phyloP scores from a whole-genome alignment of 2,113 vertebrate genomes.

The Zapornia atra region DNA sequence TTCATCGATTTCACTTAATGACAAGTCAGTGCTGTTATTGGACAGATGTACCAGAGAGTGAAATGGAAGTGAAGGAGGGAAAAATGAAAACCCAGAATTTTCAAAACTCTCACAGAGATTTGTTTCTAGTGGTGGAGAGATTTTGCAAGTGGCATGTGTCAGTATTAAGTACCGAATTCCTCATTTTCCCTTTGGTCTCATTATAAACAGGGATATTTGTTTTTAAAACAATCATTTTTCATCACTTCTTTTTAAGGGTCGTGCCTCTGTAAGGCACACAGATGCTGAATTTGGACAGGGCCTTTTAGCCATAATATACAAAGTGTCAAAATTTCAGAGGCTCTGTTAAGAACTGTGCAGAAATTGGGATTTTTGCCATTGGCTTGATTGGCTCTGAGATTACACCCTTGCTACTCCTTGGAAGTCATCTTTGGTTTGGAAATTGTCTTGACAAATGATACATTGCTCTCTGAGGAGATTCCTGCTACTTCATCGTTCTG shows the following conservation, averaged over 20 bases:
- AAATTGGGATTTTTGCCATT: slow-evolving; percentile 32
- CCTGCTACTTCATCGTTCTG: slow-evolving; percentile 60
- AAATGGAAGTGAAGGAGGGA: background rate
- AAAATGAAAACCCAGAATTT: background rate
- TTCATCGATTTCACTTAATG: background rate
- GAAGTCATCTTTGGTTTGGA: slow-evolving; percentile 52
- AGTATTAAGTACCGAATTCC: background rate
- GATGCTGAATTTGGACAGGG: background rate
- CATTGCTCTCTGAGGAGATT: slow-evolving; percentile 60
- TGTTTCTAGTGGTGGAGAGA: slow-evolving; percentile 3
- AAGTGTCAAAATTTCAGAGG: background rate
- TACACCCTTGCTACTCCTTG: slow-evolving; percentile 24
- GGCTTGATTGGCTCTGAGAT: slow-evolving; percentile 5
- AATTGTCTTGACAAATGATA: slow-evolving; percentile 65
- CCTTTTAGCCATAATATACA: background rate
- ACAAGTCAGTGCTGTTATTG: background rate
- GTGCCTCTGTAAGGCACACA: background rate
- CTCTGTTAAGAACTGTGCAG: background rate
- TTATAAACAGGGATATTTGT: background rate
- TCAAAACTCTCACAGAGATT: background rate
- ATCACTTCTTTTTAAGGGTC: background rate
- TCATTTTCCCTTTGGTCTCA: slow-evolving; percentile 6
- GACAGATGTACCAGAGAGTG: background rate
- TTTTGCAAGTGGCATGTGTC: slow-evolving; percentile 45
- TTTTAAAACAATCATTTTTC: slow-evolving; percentile 35